Evolutionary conservation across 2,888 invertebrate genomes (phyloP).

Genomic region (Eristalis pertinax): DNA sequence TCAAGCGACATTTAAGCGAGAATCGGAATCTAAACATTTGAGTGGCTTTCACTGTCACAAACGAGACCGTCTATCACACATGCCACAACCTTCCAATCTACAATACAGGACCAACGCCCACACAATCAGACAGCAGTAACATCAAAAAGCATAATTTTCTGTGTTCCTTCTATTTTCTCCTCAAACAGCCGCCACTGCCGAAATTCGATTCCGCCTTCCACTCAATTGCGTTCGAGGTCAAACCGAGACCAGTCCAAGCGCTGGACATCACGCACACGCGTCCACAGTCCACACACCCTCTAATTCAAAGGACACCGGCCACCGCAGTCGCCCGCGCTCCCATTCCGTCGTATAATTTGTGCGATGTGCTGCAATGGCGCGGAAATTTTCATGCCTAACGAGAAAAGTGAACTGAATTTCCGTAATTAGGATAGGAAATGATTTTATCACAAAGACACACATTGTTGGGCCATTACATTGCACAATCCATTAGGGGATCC

Average conservation of each 20-base stretch:
- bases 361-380: slow-evolving; percentile 35
- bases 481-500: not conserved
- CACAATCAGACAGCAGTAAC: not conserved
- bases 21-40: too few relatives aligned
- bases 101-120: not conserved
- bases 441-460: slow-evolving; percentile 45
- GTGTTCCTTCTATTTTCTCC: not conserved
- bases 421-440: slow-evolving; percentile 56
- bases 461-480: not conserved
- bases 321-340: not conserved
- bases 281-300: not conserved
- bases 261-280: not conserved
- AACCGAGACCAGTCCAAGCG: not conserved
- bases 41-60: too few relatives aligned
- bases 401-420: slow-evolving; percentile 44
- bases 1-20: too few relatives aligned
- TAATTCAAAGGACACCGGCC: slow-evolving; percentile 30
- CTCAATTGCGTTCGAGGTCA: slow-evolving; percentile 46
- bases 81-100: too few relatives aligned
- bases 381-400: slow-evolving; percentile 33
- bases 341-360: slow-evolving; percentile 21
- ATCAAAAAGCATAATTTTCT: too few relatives aligned
- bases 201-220: slow-evolving; percentile 43
- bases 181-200: slow-evolving; percentile 2
- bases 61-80: too few relatives aligned